phyloP scores from a whole-genome alignment of 2,888 invertebrate genomes.

The Athrips mouffetella region DNA sequence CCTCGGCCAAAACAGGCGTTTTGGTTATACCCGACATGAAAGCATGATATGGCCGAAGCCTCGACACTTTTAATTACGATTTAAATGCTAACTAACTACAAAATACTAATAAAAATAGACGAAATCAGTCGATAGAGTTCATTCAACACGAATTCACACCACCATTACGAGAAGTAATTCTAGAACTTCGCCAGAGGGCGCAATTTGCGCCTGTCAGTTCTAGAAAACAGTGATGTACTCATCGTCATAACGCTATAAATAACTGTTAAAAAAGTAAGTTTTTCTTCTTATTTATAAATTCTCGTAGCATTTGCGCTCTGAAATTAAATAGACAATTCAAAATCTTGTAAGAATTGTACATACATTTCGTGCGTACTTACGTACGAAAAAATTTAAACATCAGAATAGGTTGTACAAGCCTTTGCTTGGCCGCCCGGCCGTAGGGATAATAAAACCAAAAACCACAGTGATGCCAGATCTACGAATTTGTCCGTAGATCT shows the following conservation, averaged over 20 bases:
- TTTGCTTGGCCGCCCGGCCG: no score
- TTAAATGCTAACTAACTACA: constrained; percentile 46
- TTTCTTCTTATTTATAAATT: no score
- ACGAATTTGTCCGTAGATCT: no score
- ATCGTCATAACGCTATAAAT: background rate
- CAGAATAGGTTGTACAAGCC: no score
- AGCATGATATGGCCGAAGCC: constrained; percentile 80
- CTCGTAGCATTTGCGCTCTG: no score
- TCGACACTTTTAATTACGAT: constrained; percentile 46
- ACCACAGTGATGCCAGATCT: no score
- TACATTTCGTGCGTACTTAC: no score
- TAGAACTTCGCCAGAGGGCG: constrained; percentile 38
- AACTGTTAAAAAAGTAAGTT: no score
- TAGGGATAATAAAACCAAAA: no score
- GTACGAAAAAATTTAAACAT: no score
- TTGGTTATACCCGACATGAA: constrained; percentile 84
- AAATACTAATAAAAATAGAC: constrained; percentile 65
- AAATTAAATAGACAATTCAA: no score
- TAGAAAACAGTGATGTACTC: constrained; percentile 5
- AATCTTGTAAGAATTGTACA: no score
- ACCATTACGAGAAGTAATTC: constrained; percentile 52
- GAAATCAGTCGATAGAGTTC: constrained; percentile 54
- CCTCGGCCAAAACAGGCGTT: constrained; percentile 76
- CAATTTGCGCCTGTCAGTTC: constrained; percentile 24
- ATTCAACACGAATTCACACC: constrained; percentile 45